Evolutionary conservation across 2,888 invertebrate genomes (phyloP), one percentile per base, ranked within the genome.

Genomic region (Polydrusus pterygomalis): DNA sequence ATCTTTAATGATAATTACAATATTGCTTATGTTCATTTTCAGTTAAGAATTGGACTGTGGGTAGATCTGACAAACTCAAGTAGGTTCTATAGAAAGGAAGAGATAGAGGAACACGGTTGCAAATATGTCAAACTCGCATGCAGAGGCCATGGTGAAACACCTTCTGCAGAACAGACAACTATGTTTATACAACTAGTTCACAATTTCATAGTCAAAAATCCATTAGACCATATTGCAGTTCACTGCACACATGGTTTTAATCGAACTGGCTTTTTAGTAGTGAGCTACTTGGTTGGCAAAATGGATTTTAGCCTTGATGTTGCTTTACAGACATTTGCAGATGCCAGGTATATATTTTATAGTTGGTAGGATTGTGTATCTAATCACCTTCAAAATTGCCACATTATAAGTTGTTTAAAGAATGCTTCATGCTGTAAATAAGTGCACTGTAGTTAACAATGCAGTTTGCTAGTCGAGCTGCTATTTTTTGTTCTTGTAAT

Each of bases 191-290:
- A 92, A 78, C 86, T 96, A 56, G 96, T 97, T 72, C 91, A 92
- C 69, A 91, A 91, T 78, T 98, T 96, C 84, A 93, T 96, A 38
- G 89, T 90, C 18, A 92, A 95, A 78, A 91, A 95, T 83, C 97
- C 98, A 0, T 86, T 95, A 74, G 93, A 96, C 83, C 87, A 91
- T 60, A 92, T 96, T 80, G 95, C 93, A 8, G 93, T 98, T 8
- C 98, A 98, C 86, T 98, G 98, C 85, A 98, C 99, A 0, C 99
- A 99, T 87, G 99, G 99, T 0, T 99, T 99, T 87, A 99, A 99
- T 87, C 90, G 99, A 81, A 98, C 98, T 8, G 99, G 99, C 0
- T 99, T 99, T 85, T 89, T 99, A 7, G 94, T 99, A 65, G 92
- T 94, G 30, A 94, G 97, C 0, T 99, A 95, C 87, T 91, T 99